phyloP scores from a whole-genome alignment of 2,888 invertebrate species.

The Nomada hirtipes region DNA sequence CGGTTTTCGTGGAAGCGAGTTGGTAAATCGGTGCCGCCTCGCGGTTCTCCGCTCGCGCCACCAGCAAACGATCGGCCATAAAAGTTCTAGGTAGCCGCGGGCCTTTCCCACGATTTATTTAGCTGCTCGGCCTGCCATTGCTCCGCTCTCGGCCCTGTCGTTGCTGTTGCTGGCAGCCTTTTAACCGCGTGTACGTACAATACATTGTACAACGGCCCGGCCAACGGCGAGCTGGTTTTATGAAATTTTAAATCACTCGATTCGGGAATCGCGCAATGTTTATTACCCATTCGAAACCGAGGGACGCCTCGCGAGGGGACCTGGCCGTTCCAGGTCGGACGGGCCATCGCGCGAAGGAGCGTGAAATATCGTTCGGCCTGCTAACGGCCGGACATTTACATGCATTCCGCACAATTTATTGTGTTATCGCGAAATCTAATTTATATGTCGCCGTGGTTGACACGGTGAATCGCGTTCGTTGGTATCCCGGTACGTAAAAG shows the following conservation, averaged over 20 bases:
- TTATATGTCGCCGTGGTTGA: conserved; percentile 59
- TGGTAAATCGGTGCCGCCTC: conserved; percentile 55
- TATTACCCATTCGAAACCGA: conserved; percentile 69
- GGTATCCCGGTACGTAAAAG: conserved; percentile 2
- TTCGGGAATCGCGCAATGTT: conserved; percentile 70
- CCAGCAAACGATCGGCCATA: conserved; percentile 59
- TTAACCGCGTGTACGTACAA: conserved; percentile 16
- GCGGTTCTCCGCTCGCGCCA: conserved; percentile 41
- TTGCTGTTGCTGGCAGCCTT: not conserved
- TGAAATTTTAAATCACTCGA: conserved; percentile 76
- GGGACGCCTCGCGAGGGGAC: conserved; percentile 39
- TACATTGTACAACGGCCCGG: conserved; percentile 51
- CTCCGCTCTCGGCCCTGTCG: conserved; percentile 23
- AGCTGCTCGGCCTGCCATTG: conserved; percentile 42
- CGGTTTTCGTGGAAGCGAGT: conserved; percentile 66
- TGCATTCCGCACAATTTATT: conserved; percentile 75
- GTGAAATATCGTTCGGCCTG: conserved; percentile 67
- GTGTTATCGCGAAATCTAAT: conserved; percentile 75
- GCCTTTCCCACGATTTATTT: conserved; percentile 76
- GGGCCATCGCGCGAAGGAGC: conserved; percentile 29
- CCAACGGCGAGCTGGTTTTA: conserved; percentile 56
- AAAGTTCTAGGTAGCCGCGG: conserved; percentile 56
- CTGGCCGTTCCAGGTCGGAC: conserved; percentile 1
- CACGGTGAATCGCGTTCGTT: conserved; percentile 5
- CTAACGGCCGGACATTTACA: conserved; percentile 72